Evolutionary conservation across 2,797 vertebrate species (phyloP).

Genomic region (Gymnopithys bicolor): DNA sequence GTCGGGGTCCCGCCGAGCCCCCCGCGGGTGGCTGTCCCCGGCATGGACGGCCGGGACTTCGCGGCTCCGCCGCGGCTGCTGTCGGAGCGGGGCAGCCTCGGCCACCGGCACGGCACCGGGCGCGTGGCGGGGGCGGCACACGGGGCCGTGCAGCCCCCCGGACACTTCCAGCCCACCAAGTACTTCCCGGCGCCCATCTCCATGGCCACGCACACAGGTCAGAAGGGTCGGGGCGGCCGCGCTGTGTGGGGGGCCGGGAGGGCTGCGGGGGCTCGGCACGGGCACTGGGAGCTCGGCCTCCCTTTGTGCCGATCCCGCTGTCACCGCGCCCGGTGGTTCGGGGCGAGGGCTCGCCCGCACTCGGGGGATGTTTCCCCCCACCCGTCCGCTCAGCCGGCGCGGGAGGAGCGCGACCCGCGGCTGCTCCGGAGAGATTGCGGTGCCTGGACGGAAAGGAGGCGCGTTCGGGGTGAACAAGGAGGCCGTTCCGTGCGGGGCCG

Average conservation of each 20-base stretch:
- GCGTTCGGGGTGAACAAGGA: slow-evolving; percentile 45
- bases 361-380: neutral
- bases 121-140: neutral
- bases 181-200: slow-evolving; percentile 92
- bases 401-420: neutral
- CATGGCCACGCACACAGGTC: slow-evolving; percentile 95
- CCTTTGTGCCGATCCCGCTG: slow-evolving; percentile 15
- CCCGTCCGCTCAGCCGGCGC: neutral
- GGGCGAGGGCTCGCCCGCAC: neutral
- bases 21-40: slow-evolving; percentile 42
- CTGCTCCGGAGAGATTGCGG: neutral
- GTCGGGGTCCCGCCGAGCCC: slow-evolving; percentile 7
- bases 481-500: slow-evolving; percentile 41
- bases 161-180: slow-evolving; percentile 90
- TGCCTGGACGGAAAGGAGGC: slow-evolving; percentile 12
- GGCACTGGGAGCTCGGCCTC: neutral
- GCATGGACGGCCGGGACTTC: slow-evolving; percentile 96
- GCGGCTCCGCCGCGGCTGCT: slow-evolving; percentile 92
- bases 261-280: neutral
- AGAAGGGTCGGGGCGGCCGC: slow-evolving; percentile 52
- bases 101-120: slow-evolving; percentile 82
- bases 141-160: slow-evolving; percentile 64
- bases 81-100: slow-evolving; percentile 88
- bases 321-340: neutral
- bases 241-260: neutral